phyloP scores from a whole-genome alignment of 2,797 vertebrate genomes.

The Phylloscopus collybita region DNA sequence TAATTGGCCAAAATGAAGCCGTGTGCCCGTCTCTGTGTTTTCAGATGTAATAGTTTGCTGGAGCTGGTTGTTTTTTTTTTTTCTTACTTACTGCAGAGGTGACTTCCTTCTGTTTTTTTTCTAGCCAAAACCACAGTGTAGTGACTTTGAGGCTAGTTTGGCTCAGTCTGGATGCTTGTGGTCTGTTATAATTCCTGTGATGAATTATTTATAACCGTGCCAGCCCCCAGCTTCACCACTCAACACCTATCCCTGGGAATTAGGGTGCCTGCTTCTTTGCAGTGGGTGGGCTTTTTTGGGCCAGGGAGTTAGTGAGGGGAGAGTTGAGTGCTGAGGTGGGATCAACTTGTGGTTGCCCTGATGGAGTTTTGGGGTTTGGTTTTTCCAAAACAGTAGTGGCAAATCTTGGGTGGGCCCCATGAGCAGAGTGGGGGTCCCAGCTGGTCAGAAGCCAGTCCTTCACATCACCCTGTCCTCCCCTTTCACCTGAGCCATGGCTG shows the following conservation, averaged over 20 bases:
- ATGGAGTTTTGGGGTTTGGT: background rate
- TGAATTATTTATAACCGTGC: background rate
- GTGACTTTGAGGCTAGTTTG: background rate
- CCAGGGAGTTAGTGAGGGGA: no score
- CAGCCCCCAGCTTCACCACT: background rate
- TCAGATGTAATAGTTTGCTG: background rate
- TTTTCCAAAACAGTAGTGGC: background rate
- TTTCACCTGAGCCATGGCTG: accelerated
- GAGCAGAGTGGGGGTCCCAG: background rate
- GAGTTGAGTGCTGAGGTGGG: background rate
- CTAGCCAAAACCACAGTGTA: accelerated
- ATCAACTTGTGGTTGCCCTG: background rate
- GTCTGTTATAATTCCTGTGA: background rate
- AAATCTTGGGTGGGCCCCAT: background rate
- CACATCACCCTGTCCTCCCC: accelerated
- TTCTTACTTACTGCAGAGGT: background rate
- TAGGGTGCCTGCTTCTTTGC: background rate
- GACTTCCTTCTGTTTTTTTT: background rate
- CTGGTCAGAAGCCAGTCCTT: background rate
- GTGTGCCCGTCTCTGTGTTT: accelerated
- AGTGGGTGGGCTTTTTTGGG: background rate
- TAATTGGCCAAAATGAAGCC: background rate
- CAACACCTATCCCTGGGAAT: background rate
- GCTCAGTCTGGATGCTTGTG: background rate
- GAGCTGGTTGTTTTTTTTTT: background rate